Evolutionary conservation across 2,888 invertebrate species (phyloP), one percentile per base, ranked within the genome.

Genomic region (Tetranychus piercei): DNA sequence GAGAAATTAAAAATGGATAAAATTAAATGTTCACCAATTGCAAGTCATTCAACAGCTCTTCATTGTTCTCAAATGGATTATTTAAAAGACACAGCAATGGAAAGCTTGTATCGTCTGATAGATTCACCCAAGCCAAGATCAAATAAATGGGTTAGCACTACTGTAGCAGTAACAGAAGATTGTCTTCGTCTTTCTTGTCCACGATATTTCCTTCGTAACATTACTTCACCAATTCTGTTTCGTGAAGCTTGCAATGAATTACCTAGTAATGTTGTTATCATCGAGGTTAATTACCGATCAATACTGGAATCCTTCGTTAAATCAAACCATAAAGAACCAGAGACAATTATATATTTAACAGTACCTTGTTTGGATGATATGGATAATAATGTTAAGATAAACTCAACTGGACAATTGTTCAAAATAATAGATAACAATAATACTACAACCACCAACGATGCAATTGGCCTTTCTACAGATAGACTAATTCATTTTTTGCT

Each of bases 41-140:
- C 69, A 20, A 23, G 22, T 23, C 44, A 23, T 44, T n/a, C 43
- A 44, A 71, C 20, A 9, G 44, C 44, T 23, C 45, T 71, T 18
- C 44, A 44, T n/a, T 71, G 71, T 45, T 71, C 20, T 6, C 23
- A 71, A 71, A 71, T 71, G 71, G 71, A 43, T 44, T 71, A 44
- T n/a, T 44, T 44, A 9, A 34, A 34, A 69, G 69, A 69, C 34
- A 43, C 71, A 44, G 71, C 45, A 1, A 71, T 71, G 71, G 45
- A 71, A 71, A n/a, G 15, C 6, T 43, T 43, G 15, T 71, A 71
- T 71, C 71, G 45, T 15, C 23, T 71, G 11, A 71, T 71, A 6
- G 71, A 71, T n/a, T 43, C 71, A 44, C 71, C 71, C 43, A 71
- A 71, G 20, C n/a, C n/a, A 15, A 11, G 71, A 71, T 71, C 71